phyloP scores from a whole-genome alignment of 2,888 invertebrate genomes.

The Aphidoletes aphidimyza region DNA sequence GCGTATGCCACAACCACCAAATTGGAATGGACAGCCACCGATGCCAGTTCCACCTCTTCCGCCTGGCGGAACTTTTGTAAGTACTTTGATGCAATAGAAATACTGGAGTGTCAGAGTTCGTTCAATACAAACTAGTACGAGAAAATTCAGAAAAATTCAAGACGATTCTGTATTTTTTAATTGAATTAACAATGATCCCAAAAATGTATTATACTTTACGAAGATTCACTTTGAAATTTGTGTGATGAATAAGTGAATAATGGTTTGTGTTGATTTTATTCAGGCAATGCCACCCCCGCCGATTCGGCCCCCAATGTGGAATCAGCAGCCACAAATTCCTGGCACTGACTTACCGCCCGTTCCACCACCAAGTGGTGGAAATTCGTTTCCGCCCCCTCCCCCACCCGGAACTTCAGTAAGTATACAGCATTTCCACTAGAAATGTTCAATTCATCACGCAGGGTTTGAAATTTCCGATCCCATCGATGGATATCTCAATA shows the following conservation, averaged over 20 bases:
- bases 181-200: too few relatives aligned
- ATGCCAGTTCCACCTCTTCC: conserved; percentile 62
- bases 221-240: too few relatives aligned
- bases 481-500: too few relatives aligned
- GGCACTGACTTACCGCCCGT: conserved; percentile 32
- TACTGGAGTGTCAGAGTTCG: background rate
- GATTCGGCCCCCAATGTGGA: conserved; percentile 32
- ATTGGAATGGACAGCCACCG: conserved; percentile 68
- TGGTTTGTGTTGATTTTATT: background rate
- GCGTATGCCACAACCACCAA: conserved; percentile 65
- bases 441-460: too few relatives aligned
- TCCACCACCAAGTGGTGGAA: conserved; percentile 52
- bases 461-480: too few relatives aligned
- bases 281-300: conserved; percentile 24
- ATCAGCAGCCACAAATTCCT: conserved; percentile 31
- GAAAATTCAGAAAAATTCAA: too few relatives aligned
- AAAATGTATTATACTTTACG: too few relatives aligned
- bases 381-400: conserved; percentile 62
- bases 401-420: conserved; percentile 63
- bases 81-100: background rate
- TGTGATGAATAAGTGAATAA: too few relatives aligned
- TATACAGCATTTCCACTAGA: too few relatives aligned
- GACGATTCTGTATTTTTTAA: too few relatives aligned
- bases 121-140: background rate
- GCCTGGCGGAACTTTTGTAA: background rate